Conservation (phyloP, 1,140 invertebrate species). For the Popillia japonica region DNA sequence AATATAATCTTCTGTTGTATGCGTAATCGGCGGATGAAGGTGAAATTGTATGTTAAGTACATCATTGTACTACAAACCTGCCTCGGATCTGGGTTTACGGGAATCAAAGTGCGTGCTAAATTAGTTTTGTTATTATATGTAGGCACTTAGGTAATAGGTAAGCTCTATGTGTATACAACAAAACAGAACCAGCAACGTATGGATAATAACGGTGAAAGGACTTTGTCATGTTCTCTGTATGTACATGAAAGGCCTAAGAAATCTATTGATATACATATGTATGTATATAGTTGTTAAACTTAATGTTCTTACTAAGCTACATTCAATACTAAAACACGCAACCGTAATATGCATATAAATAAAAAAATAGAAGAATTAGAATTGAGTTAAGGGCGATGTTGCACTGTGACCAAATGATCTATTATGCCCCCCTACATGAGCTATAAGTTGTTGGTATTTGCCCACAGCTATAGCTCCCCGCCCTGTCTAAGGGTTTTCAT, state of each 20-base stretch:
- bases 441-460: too few relatives aligned
- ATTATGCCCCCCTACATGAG: too few relatives aligned
- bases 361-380: too few relatives aligned
- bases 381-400: too few relatives aligned
- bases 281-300: too few relatives aligned
- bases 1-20: neutral
- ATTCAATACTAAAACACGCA: too few relatives aligned
- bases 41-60: conserved; percentile 11
- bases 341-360: too few relatives aligned
- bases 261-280: neutral
- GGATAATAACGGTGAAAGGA: neutral
- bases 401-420: too few relatives aligned
- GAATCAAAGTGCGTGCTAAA: conserved; percentile 1
- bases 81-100: neutral
- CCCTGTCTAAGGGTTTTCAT: too few relatives aligned
- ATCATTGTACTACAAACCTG: conserved; percentile 1
- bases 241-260: neutral
- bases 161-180: neutral
- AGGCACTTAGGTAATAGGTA: neutral
- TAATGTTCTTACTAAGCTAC: too few relatives aligned
- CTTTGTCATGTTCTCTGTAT: neutral
- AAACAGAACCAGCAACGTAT: neutral
- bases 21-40: neutral
- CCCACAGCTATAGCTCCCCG: too few relatives aligned
- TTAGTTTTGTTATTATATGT: conserved; percentile 1